Percentiles rank a stretch among this genome's conserved stretches.
phyloP scores from a whole-genome alignment of 2,113 vertebrate species.

The Danionella cerebrum region DNA sequence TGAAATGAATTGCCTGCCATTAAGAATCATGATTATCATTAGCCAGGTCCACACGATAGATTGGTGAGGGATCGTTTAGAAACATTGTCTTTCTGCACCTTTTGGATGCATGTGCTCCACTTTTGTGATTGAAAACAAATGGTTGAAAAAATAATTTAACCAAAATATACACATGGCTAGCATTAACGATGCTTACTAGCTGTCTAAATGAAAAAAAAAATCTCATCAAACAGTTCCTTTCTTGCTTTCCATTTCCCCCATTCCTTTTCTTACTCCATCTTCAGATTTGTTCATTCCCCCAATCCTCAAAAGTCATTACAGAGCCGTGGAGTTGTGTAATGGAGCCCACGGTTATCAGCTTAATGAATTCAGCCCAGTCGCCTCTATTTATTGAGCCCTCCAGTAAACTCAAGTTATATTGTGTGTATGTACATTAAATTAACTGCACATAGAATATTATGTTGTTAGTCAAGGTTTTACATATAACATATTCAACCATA shows the following conservation, averaged over 20 bases:
- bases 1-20: constrained; percentile 60
- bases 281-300: constrained; percentile 34
- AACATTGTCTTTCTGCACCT: neutral
- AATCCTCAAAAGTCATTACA: constrained; percentile 93
- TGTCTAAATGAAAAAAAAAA: neutral
- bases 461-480: too few relatives aligned
- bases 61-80: constrained; percentile 42
- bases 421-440: neutral
- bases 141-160: neutral
- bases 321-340: constrained; percentile 61
- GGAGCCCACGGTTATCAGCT: constrained; percentile 75
- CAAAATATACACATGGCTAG: neutral
- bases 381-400: constrained; percentile 50
- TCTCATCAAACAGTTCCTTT: neutral
- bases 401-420: constrained; percentile 73
- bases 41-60: constrained; percentile 38
- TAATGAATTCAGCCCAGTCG: constrained; percentile 96
- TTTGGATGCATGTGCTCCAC: neutral
- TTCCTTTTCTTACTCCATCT: constrained; percentile 8
- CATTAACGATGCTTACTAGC: neutral
- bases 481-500: too few relatives aligned
- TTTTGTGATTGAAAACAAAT: too few relatives aligned
- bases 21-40: constrained; percentile 60
- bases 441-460: neutral
- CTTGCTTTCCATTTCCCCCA: neutral